Conservation (phyloP, 2,888 invertebrate species). For the Melipona bicolor region DNA sequence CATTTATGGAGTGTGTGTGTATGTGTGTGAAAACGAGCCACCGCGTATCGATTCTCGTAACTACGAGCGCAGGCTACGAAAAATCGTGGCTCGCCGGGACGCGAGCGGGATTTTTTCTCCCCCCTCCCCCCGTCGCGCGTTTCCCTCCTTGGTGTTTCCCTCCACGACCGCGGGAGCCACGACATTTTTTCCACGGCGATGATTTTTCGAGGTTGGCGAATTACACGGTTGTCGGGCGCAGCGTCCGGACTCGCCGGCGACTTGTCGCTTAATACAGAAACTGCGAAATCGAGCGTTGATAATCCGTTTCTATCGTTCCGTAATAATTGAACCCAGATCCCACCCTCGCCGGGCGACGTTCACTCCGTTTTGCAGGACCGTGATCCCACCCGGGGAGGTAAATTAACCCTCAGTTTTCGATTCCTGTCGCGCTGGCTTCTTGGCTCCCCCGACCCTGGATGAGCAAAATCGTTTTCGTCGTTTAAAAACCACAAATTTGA, state of each 20-base stretch:
- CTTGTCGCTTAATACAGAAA: constrained; percentile 72
- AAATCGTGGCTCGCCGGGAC: constrained; percentile 39
- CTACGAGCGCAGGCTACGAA: background rate
- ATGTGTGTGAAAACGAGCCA: too few species aligned
- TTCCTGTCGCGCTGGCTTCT: background rate
- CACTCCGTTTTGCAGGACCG: constrained; percentile 9
- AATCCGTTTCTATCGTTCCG: constrained; percentile 53
- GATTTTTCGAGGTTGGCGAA: constrained; percentile 78
- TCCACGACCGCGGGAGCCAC: constrained; percentile 42
- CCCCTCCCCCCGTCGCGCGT: background rate
- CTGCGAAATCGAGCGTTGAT: constrained; percentile 73
- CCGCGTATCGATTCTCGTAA: background rate
- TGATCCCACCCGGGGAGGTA: background rate
- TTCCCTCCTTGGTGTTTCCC: constrained; percentile 38
- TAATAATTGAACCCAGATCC: constrained; percentile 54
- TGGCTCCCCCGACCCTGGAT: background rate
- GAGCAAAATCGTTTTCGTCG: too few species aligned
- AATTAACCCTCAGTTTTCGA: constrained; percentile 16
- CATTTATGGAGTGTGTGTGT: too few species aligned
- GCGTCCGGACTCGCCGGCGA: constrained; percentile 61
- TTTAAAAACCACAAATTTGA: too few species aligned
- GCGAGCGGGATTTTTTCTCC: constrained; percentile 18
- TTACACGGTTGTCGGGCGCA: constrained; percentile 83
- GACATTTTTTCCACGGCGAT: constrained; percentile 78
- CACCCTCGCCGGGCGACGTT: constrained; percentile 27